These are phyloP conservation scores for Procavia capensis DNA, from an alignment of 2,113 vertebrate species.

Conservation along the genomic window DNA sequence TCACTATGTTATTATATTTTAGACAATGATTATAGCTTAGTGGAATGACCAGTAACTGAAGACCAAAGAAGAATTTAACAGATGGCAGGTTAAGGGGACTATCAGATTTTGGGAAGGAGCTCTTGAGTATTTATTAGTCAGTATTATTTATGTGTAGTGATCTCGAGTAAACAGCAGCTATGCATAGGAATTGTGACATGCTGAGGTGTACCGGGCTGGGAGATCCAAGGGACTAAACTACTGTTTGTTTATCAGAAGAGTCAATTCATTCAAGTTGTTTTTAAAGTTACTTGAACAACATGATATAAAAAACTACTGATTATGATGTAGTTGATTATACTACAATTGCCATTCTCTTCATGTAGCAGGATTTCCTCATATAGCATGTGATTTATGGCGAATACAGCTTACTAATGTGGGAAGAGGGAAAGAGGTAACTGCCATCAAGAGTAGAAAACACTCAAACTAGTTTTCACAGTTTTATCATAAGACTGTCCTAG, in stretches of 20 bases:
- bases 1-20: not conserved
- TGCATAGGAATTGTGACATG: not conserved
- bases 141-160: not conserved
- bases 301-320: not conserved
- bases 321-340: too few relatives aligned
- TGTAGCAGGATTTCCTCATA: not conserved
- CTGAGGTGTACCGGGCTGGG: not conserved
- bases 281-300: not conserved
- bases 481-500: not conserved
- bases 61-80: not conserved
- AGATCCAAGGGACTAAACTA: not conserved
- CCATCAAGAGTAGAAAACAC: not conserved
- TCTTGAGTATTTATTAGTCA: not conserved
- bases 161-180: not conserved
- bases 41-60: not conserved
- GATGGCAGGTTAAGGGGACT: not conserved
- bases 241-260: not conserved
- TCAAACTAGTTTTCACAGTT: not conserved
- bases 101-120: not conserved
- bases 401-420: not conserved
- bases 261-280: not conserved
- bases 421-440: not conserved
- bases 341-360: not conserved
- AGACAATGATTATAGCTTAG: not conserved
- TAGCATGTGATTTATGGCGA: not conserved